Percentiles rank a stretch among this genome's conserved stretches.
Evolutionary conservation across 2,888 invertebrate species (phyloP).

Genomic region (Phengaris arion): DNA sequence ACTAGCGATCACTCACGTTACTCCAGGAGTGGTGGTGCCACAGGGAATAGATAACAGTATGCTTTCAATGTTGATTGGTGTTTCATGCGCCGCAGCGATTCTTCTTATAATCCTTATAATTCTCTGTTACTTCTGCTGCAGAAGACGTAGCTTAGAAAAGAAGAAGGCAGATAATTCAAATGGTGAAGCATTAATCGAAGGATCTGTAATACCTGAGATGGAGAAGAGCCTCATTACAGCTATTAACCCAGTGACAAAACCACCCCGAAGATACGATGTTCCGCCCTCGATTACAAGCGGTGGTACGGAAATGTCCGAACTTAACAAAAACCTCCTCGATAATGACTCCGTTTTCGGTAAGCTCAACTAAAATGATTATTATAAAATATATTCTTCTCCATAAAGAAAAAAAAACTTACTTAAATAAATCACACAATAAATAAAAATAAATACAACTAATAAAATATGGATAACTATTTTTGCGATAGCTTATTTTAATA

Average conservation of each 20-base stretch:
- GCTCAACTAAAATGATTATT: slow-evolving; percentile 47
- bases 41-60: slow-evolving; percentile 79
- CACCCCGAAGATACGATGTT: slow-evolving; percentile 87
- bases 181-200: slow-evolving; percentile 85
- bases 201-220: slow-evolving; percentile 89
- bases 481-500: background rate
- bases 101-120: slow-evolving; percentile 72
- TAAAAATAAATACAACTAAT: too few species aligned
- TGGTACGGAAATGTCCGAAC: slow-evolving; percentile 89
- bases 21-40: slow-evolving; percentile 66
- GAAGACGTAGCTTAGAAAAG: slow-evolving; percentile 74
- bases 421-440: too few species aligned
- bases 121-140: slow-evolving; percentile 80
- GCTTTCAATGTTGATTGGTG: slow-evolving; percentile 76
- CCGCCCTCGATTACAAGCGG: slow-evolving; percentile 85
- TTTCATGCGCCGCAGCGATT: slow-evolving; percentile 70
- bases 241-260: slow-evolving; percentile 91
- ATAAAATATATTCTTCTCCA: too few species aligned
- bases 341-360: slow-evolving; percentile 89
- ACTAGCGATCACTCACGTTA: slow-evolving; percentile 71
- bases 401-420: too few species aligned
- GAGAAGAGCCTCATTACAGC: slow-evolving; percentile 91
- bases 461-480: too few species aligned
- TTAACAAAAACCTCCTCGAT: slow-evolving; percentile 89
- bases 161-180: slow-evolving; percentile 82